phyloP scores from a whole-genome alignment of 2,888 invertebrate species.

The Scaptomyza flava region DNA sequence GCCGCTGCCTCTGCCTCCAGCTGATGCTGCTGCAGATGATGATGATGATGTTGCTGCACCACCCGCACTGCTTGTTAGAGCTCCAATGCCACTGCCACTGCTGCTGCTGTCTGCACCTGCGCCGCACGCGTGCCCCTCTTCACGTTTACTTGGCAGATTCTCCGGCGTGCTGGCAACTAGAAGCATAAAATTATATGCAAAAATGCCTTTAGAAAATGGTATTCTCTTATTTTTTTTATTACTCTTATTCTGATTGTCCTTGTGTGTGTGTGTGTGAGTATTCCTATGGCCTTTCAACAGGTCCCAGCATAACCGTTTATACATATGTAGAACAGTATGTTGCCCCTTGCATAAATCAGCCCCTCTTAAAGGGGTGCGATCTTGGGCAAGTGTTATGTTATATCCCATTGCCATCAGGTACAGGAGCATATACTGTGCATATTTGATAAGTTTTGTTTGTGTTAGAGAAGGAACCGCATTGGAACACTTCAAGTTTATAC shows the following conservation, averaged over 20 bases:
- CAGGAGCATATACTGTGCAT: constrained; percentile 30
- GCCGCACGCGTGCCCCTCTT: constrained; percentile 84
- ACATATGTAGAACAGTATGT: neutral
- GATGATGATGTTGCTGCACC: neutral
- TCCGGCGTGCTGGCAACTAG: constrained; percentile 94
- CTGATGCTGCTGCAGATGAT: constrained; percentile 1
- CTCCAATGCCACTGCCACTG: constrained; percentile 31
- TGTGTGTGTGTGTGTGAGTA: neutral
- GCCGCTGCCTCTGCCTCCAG: constrained; percentile 24
- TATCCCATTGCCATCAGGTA: constrained; percentile 24
- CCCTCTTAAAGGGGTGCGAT: constrained; percentile 1
- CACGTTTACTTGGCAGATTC: constrained; percentile 86
- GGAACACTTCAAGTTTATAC: neutral
- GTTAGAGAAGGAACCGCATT: neutral
- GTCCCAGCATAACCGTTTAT: constrained; percentile 16
- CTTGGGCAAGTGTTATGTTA: constrained; percentile 49
- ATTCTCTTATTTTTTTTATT: constrained; percentile 1
- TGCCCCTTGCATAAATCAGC: constrained; percentile 34
- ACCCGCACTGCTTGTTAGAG: constrained; percentile 26
- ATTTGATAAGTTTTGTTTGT: constrained; percentile 21
- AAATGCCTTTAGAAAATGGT: constrained; percentile 34
- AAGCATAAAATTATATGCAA: constrained; percentile 83
- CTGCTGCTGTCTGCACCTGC: constrained; percentile 30
- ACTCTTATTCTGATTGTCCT: neutral
- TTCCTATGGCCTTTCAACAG: constrained; percentile 35